Conservation (phyloP, 2,888 invertebrate species). For the Sinotaia quadrata region DNA sequence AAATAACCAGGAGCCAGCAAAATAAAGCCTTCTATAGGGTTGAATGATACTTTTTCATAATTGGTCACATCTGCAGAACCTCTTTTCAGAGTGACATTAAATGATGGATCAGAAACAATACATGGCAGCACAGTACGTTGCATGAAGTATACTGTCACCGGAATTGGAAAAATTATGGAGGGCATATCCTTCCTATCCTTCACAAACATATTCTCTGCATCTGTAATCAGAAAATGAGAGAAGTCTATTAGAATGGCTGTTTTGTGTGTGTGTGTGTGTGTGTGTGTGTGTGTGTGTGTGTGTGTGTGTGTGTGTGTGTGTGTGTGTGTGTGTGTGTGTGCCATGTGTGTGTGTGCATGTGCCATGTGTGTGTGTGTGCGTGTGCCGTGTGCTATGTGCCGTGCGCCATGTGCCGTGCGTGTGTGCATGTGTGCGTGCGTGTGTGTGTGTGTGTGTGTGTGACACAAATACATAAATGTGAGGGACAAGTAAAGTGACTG, state of each 20-base stretch:
- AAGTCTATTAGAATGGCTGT: background rate
- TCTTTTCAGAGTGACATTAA: slow-evolving; percentile 42
- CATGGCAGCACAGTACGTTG: slow-evolving; percentile 43
- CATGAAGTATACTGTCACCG: slow-evolving; percentile 13
- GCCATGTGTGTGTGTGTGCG: no score
- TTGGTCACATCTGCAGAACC: slow-evolving; percentile 15
- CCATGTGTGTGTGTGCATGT: background rate
- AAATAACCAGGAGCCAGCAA: slow-evolving; percentile 42
- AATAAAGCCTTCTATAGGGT: slow-evolving; percentile 47
- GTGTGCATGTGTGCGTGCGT: no score
- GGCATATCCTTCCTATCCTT: no score
- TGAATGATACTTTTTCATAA: slow-evolving; percentile 41
- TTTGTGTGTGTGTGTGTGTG: background rate
- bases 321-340: background rate
- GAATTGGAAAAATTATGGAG: no score
- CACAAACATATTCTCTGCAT: slow-evolving; percentile 38
- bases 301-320: background rate
- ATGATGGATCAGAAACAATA: slow-evolving; percentile 43
- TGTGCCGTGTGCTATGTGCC: no score
- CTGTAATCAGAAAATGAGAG: slow-evolving; percentile 31
- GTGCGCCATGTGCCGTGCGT: no score
- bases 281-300: slow-evolving; percentile 4
- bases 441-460: no score
- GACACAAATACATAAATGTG: no score
- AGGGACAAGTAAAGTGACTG: no score